Base-by-base conservation (phyloP, 2,888 invertebrate species). In the Aproaerema taeniolella region DNA sequence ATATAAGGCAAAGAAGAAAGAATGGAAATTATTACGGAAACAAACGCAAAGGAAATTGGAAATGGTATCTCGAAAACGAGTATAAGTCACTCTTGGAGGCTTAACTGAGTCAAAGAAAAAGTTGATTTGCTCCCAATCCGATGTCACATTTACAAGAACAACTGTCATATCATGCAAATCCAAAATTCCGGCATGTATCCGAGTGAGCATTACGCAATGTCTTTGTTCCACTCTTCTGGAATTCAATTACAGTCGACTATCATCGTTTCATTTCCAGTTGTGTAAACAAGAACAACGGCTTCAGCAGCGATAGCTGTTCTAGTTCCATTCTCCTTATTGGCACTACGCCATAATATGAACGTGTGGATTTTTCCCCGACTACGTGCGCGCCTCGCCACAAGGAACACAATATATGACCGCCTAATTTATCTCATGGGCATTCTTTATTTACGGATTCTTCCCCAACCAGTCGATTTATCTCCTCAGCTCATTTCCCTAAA, bases 401-500 rank as follows among this genome's bases (percentile, higher is more conserved):
- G 71, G 71, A 71, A 78, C 74, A 76, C 73, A 71, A 78, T 76
- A 66, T 77, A 74, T 67, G 75, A 61, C 65, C 61, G 58, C 51
- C 60, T 69, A 70, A 79, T 80, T 81, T 79, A 76, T 77, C 73
- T 69, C 69, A 72, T 59, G 59, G 61, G 55, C 60, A 63, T 64
- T 67, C 64, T 70, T 75, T 77, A 73, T 73, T 74, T 76, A 70
- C 67, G 64, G 63, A 73, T 76, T 69, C 67, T 67, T 64, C 61
- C 62, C 59, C 49, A 55, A 62, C 59, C 56, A 58, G 62, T 61
- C 66, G 68, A 82, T 79, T 74, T 79, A 80, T 80, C 74, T 60
- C 61, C 57, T 30, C 61, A 56, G 60, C 70, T 79, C 78, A 78
- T 86, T 81, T 81, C 69, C 79, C 69, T 82, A 79, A 83, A 79